Conservation (phyloP, 2,113 vertebrate genomes). For the Noctilio leporinus region DNA sequence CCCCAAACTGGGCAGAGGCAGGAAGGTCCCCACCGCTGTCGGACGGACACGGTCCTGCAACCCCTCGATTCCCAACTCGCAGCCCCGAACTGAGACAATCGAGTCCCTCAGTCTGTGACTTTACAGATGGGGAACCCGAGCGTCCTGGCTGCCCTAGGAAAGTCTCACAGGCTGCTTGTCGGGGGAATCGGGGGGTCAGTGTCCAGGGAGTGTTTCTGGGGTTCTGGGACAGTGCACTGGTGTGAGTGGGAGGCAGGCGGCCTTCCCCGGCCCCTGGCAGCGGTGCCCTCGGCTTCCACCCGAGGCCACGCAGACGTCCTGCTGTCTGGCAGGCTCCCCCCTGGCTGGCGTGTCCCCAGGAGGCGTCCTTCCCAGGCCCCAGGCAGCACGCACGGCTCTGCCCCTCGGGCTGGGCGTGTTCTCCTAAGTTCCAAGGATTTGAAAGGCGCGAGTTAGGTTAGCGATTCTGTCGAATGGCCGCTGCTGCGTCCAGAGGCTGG, state of each 20-base stretch:
- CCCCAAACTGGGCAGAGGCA: background rate
- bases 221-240: background rate
- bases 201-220: background rate
- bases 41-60: fast-evolving
- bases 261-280: background rate
- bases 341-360: too few relatives aligned
- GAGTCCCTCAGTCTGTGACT: background rate
- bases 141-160: background rate
- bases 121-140: background rate
- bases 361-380: background rate
- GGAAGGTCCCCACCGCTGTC: background rate
- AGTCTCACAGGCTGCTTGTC: too few relatives aligned
- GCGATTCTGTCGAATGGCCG: background rate
- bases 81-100: background rate
- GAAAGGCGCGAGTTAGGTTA: background rate
- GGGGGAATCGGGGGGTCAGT: background rate
- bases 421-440: background rate
- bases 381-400: background rate
- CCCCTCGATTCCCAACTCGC: background rate
- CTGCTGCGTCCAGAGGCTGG: background rate
- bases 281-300: background rate
- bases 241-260: too few relatives aligned
- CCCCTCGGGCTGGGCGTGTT: background rate
- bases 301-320: background rate
- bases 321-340: too few relatives aligned